These are phyloP conservation scores for Melanaphis sacchari DNA, from an alignment of 1,140 invertebrate genomes.

Conservation along the genomic window DNA sequence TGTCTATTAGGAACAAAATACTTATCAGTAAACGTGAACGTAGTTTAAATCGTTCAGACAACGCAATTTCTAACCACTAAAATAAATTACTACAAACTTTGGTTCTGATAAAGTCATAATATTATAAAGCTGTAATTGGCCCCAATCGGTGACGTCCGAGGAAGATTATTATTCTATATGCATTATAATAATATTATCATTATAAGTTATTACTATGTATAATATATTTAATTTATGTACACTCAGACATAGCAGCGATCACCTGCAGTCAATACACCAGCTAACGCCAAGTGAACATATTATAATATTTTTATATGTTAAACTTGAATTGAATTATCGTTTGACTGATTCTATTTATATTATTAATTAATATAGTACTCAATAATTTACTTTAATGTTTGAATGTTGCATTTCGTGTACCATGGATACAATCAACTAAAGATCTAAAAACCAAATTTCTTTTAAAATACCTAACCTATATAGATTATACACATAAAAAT, in stretches of 20 bases:
- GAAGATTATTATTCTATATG: neutral
- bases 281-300: neutral
- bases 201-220: too few relatives aligned
- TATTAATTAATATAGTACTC: neutral
- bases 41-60: neutral
- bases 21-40: neutral
- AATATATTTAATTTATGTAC: neutral
- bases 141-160: neutral
- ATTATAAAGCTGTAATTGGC: neutral
- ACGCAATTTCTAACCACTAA: neutral
- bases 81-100: neutral
- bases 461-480: too few relatives aligned
- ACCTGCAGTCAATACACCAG: neutral
- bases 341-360: neutral
- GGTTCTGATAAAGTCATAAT: neutral
- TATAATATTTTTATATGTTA: neutral
- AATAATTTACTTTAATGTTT: neutral
- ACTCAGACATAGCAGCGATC: neutral
- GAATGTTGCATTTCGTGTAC: neutral
- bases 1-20: neutral
- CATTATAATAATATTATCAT: neutral
- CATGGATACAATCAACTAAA: neutral
- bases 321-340: neutral
- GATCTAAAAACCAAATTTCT: neutral
- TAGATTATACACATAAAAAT: neutral